Base-by-base conservation (phyloP, 2,797 vertebrate species). In the Caiman crocodilus region DNA sequence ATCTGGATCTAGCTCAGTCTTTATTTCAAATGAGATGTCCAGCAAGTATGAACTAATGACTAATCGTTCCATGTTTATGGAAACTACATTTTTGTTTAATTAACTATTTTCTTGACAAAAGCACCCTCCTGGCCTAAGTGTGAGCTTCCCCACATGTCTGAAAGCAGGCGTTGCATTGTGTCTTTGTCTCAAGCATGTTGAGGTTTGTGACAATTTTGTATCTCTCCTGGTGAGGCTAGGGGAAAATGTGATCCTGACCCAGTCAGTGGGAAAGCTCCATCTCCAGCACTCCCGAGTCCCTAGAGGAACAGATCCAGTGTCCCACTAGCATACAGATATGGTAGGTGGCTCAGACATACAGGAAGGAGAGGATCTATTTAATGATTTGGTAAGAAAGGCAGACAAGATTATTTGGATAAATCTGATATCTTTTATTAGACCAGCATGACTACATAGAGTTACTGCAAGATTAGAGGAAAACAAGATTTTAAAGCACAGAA, bases 371-470 rank as follows among this genome's bases (percentile, higher is more conserved):
- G 42, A 50, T 50, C 42, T 50, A 50, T 50, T 50, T 50, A 50
- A 50, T 50, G 42, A 50, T 10, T 50, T 10, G 42, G 42, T 10
- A 50, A 50, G 9, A 50, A 50, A 50, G 42, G 42, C 42, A 50
- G 42, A 50, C 42, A 50, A 50, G 42, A 50, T 50, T 50, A 50
- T 50, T 50, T 50, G 42, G 42, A 50, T 50, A 50, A 50, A 50
- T 50, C 9, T 50, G 42, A 50, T 50, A 50, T 50, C 10, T 50
- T 50, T 50, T 10, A 50, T 50, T 50, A 50, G 42, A 50, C 42
- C 42, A 50, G 25, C 25, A 80, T 76, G 85, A 90, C 92, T 96
- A 94, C 92, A 94, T 82, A 95, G 93, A 95, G 94, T 64, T 88
- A 82, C 80, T 55, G 0, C 0, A 74, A 92, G 81, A 91, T 21